Conservation (phyloP, 1,140 invertebrate species). For the Brachionus koreanus region DNA sequence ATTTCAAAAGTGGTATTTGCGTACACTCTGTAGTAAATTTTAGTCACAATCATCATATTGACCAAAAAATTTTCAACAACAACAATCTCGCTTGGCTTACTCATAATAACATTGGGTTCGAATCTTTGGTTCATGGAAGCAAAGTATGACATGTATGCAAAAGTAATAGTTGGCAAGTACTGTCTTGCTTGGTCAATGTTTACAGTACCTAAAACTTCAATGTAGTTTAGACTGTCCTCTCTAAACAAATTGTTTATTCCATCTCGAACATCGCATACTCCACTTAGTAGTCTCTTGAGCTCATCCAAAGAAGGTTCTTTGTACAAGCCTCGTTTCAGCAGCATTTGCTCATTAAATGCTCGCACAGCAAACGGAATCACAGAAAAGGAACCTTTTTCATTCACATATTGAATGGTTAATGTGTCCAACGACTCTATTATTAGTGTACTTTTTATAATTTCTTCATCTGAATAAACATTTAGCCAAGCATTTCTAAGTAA, state of each 20-base stretch:
- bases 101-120: background rate
- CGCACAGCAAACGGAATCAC: background rate
- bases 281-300: background rate
- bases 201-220: background rate
- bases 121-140: background rate
- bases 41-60: slow-evolving; percentile 13
- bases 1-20: slow-evolving; percentile 11
- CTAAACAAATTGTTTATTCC: background rate
- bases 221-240: slow-evolving; percentile 19
- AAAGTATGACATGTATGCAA: slow-evolving; percentile 12
- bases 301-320: background rate
- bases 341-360: background rate
- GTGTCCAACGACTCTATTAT: background rate
- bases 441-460: background rate
- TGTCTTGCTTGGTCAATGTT: slow-evolving; percentile 21
- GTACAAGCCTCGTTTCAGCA: background rate
- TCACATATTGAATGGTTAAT: background rate
- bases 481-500: background rate
- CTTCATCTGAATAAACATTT: background rate
- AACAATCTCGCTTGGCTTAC: background rate
- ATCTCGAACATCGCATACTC: background rate
- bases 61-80: background rate
- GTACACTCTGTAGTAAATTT: background rate
- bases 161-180: slow-evolving; percentile 11
- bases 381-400: background rate